A percentile compares a stretch with the other conserved stretches of the same genome.
Conservation (phyloP, 2,797 vertebrate genomes). For the Sarcoramphus papa region DNA sequence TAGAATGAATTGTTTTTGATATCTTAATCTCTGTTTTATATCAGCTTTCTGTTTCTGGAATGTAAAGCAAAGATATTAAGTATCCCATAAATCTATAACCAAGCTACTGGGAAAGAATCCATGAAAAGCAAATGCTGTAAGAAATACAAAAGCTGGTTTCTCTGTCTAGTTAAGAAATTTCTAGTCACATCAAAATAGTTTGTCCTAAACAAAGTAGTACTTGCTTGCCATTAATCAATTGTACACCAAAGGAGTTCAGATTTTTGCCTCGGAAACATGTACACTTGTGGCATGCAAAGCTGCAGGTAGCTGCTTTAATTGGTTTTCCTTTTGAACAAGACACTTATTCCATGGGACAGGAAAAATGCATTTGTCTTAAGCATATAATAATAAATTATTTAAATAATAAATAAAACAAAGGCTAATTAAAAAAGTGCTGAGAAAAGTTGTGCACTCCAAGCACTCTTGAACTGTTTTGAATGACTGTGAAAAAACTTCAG, state of each 20-base stretch:
- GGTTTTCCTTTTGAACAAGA: neutral
- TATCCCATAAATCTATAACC: constrained; percentile 33
- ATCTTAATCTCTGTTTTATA: constrained; percentile 43
- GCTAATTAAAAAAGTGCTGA: neutral
- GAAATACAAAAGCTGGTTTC: neutral
- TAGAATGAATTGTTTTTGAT: neutral
- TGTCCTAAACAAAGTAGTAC: neutral
- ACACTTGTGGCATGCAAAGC: neutral
- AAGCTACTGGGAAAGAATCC: constrained; percentile 21
- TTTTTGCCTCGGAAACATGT: neutral
- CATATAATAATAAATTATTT: neutral
- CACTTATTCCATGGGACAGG: neutral
- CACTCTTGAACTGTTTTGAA: neutral
- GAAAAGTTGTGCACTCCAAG: neutral
- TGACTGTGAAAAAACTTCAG: neutral
- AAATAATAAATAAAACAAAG: neutral
- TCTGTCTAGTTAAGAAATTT: neutral
- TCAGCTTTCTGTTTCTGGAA: constrained; percentile 35
- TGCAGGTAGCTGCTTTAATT: neutral
- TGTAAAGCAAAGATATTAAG: constrained; percentile 29
- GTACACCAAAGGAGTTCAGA: neutral
- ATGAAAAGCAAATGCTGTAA: constrained; percentile 10
- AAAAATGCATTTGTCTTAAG: neutral
- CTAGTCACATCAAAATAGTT: neutral
- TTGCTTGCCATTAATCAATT: neutral